A percentile compares a stretch with the other conserved stretches of the same genome.
Conservation (phyloP, 2,113 vertebrate genomes). For the Gadus macrocephalus region DNA sequence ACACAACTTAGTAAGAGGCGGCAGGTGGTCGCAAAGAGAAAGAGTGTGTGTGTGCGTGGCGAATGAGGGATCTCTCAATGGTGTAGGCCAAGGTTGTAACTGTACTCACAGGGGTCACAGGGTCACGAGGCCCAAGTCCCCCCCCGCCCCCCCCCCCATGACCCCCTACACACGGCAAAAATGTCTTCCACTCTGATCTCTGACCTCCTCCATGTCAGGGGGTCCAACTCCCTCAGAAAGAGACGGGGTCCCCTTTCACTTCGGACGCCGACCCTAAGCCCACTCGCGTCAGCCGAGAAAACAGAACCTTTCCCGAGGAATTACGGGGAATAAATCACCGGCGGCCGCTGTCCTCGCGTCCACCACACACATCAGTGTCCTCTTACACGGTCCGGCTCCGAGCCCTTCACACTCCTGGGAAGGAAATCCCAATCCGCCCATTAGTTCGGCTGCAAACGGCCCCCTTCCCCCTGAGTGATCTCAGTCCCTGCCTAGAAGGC, state of each 20-base stretch:
- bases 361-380: conserved; percentile 51
- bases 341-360: conserved; percentile 52
- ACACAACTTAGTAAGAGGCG: neutral
- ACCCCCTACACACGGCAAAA: neutral
- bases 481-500: conserved; percentile 26
- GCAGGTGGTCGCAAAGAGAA: neutral
- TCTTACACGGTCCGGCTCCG: conserved; percentile 52
- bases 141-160: neutral
- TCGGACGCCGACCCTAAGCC: conserved; percentile 63
- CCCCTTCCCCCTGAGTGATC: conserved; percentile 44
- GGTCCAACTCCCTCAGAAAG: conserved; percentile 49
- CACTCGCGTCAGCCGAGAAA: conserved; percentile 55
- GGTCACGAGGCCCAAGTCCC: conserved; percentile 14
- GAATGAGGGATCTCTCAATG: conserved; percentile 33
- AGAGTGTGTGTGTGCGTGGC: conserved; percentile 16
- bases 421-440: conserved; percentile 63
- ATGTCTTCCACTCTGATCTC: conserved; percentile 47
- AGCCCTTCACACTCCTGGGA: conserved; percentile 43
- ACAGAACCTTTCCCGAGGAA: conserved; percentile 64
- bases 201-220: conserved; percentile 40
- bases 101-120: conserved; percentile 49
- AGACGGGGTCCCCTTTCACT: conserved; percentile 67
- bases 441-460: conserved; percentile 57
- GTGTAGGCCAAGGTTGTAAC: conserved; percentile 41
- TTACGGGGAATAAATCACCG: conserved; percentile 68